Percentiles rank a stretch among this genome's conserved stretches.
phyloP scores from a whole-genome alignment of 2,113 vertebrate genomes.

The Petaurus breviceps region DNA sequence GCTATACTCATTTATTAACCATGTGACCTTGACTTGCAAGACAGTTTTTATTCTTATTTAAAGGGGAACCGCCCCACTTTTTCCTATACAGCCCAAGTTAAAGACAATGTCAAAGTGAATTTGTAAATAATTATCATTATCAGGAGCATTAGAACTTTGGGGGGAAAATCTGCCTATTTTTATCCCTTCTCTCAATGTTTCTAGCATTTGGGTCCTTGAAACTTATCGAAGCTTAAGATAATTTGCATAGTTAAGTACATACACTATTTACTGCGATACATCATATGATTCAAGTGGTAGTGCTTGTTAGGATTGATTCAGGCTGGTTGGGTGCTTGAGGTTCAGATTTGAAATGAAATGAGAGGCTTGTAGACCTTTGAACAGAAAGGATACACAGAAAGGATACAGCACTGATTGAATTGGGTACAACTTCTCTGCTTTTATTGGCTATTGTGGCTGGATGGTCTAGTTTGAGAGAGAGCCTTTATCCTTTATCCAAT shows the following conservation, averaged over 20 bases:
- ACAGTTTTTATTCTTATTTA: neutral
- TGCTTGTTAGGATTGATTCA: neutral
- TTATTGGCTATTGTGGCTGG: neutral
- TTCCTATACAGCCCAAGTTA: neutral
- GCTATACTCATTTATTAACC: neutral
- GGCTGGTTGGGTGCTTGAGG: neutral
- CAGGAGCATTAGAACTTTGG: neutral
- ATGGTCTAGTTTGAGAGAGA: neutral
- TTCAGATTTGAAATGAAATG: neutral
- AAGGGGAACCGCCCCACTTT: neutral
- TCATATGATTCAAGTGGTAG: neutral
- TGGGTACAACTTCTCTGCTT: neutral
- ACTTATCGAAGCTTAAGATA: neutral
- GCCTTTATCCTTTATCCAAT: neutral
- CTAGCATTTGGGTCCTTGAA: neutral
- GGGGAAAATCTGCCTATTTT: neutral
- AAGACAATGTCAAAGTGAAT: neutral
- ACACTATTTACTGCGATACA: too few species aligned
- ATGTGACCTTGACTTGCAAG: neutral
- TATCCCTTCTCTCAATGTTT: neutral
- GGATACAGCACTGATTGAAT: neutral
- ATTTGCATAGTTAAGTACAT: neutral
- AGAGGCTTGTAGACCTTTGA: neutral
- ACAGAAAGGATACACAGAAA: neutral
- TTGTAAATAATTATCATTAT: neutral